These are phyloP conservation scores for Galbula dea DNA, from an alignment of 2,113 vertebrate species.

Conservation along the genomic window DNA sequence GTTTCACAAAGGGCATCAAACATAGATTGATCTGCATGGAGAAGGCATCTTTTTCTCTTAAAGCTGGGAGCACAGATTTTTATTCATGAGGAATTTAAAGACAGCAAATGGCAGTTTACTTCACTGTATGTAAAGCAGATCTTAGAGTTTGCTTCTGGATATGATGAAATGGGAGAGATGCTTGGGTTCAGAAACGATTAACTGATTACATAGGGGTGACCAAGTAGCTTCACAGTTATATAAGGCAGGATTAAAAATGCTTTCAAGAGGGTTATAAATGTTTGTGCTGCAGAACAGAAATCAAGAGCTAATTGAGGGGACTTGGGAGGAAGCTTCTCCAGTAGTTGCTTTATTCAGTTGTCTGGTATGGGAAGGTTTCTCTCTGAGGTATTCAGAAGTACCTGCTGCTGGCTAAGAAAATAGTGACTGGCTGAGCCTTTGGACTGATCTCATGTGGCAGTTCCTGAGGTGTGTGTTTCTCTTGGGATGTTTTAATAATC, in stretches of 20 bases:
- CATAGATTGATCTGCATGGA: background rate
- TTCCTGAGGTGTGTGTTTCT: background rate
- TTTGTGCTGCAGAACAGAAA: background rate
- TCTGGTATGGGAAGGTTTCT: background rate
- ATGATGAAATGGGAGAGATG: background rate
- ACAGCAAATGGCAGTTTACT: background rate
- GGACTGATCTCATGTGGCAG: background rate
- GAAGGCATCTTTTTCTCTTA: background rate
- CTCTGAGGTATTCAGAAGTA: background rate
- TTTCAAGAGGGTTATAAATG: slow-evolving; percentile 5
- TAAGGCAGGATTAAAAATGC: slow-evolving; percentile 47
- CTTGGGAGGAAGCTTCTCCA: background rate
- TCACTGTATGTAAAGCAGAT: background rate
- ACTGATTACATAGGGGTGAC: background rate
- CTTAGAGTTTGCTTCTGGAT: background rate
- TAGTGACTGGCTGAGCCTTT: background rate
- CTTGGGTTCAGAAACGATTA: background rate
- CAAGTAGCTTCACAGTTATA: background rate
- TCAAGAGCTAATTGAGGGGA: background rate
- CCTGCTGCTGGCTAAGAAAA: background rate
- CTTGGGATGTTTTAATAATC: background rate
- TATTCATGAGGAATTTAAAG: background rate
- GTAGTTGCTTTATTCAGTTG: background rate
- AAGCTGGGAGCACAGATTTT: background rate
- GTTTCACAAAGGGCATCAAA: background rate